These are phyloP conservation scores for Apogon talboti DNA, from an alignment of 2,797 vertebrate species.

Conservation along the genomic window DNA sequence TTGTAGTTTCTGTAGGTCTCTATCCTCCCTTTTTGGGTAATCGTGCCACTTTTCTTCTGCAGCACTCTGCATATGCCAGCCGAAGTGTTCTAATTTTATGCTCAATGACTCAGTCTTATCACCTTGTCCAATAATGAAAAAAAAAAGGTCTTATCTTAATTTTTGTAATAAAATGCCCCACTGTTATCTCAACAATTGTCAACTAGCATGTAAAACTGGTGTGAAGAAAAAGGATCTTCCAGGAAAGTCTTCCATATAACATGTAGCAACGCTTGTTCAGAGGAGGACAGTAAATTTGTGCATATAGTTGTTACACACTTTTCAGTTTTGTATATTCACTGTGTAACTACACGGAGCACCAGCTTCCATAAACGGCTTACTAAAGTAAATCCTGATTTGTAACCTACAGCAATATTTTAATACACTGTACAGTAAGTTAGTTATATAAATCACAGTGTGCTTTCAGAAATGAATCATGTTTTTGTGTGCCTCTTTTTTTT, in stretches of 20 bases:
- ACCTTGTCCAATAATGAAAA: slow-evolving; percentile 36
- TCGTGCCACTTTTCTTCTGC: slow-evolving; percentile 28
- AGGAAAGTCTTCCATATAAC: slow-evolving; percentile 6
- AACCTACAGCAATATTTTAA: slow-evolving; percentile 1
- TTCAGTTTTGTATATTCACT: neutral
- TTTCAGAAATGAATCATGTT: neutral
- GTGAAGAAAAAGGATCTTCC: slow-evolving; percentile 18
- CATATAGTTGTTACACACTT: neutral
- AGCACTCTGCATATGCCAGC: slow-evolving; percentile 42
- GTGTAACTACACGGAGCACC: neutral
- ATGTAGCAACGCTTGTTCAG: neutral
- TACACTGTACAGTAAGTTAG: neutral
- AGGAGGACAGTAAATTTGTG: neutral
- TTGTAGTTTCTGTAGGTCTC: slow-evolving; percentile 10
- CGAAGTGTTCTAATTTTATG: slow-evolving; percentile 59
- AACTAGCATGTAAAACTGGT: slow-evolving; percentile 32
- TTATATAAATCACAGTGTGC: slow-evolving; percentile 3
- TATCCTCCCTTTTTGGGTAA: slow-evolving; percentile 9
- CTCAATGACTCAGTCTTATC: slow-evolving; percentile 64
- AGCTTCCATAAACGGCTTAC: too few species aligned
- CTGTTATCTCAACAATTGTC: slow-evolving; percentile 36
- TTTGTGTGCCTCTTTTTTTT: neutral
- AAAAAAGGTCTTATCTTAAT: slow-evolving; percentile 56
- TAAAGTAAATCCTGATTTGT: neutral
- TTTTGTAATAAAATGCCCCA: slow-evolving; percentile 43